phyloP scores from a whole-genome alignment of 2,113 vertebrate species.

The Motacilla alba region DNA sequence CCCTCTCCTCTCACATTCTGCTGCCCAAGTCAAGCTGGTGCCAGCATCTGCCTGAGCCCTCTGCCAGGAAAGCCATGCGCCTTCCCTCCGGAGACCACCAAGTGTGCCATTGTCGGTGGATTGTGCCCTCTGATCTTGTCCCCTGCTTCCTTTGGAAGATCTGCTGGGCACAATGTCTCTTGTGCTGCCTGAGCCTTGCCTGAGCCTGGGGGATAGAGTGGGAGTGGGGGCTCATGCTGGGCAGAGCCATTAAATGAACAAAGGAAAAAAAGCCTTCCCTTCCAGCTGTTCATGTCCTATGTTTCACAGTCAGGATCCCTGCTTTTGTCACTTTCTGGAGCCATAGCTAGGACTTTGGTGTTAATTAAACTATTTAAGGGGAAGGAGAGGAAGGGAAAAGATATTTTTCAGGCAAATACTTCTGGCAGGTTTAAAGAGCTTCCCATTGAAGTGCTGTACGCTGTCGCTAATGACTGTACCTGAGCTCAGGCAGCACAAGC shows the following conservation, averaged over 20 bases:
- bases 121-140: not conserved
- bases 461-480: not conserved
- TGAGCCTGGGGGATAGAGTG: not conserved
- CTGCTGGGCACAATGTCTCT: not conserved
- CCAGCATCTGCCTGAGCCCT: not conserved
- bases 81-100: not conserved
- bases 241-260: not conserved
- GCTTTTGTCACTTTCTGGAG: not conserved
- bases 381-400: not conserved
- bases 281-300: not conserved
- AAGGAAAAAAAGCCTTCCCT: not conserved
- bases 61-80: not conserved
- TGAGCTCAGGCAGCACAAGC: not conserved
- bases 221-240: rapidly evolving
- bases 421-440: not conserved
- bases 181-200: not conserved
- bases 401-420: not conserved
- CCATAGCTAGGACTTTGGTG: not conserved
- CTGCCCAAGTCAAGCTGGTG: not conserved
- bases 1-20: not conserved
- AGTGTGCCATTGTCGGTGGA: not conserved
- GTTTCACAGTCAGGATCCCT: not conserved
- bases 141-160: not conserved
- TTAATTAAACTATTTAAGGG: not conserved
- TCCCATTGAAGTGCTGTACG: not conserved